Conservation (phyloP, 2,797 vertebrate genomes). For the Gambusia yucatana region DNA sequence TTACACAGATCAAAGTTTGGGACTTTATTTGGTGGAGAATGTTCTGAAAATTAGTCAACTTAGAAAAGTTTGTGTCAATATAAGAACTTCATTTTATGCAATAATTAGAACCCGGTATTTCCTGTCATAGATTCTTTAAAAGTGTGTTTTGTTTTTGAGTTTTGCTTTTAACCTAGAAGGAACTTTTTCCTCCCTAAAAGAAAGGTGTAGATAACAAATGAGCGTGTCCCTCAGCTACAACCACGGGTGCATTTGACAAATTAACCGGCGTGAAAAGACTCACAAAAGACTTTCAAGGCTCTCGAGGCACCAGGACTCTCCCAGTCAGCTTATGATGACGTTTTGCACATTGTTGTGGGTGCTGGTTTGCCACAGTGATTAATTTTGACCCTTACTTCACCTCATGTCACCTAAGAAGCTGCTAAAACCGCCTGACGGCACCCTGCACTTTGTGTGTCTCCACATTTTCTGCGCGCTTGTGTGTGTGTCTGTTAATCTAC, state of each 20-base stretch:
- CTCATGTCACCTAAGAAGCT: slow-evolving; percentile 47
- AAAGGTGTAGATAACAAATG: not conserved
- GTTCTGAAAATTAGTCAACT: not conserved
- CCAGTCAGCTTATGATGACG: slow-evolving; percentile 17
- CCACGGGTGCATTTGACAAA: slow-evolving; percentile 8
- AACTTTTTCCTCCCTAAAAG: not conserved
- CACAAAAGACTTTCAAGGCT: slow-evolving; percentile 25
- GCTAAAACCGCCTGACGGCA: slow-evolving; percentile 59
- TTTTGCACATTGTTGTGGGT: slow-evolving; percentile 10
- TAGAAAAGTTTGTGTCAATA: not conserved
- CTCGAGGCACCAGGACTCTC: slow-evolving; percentile 25
- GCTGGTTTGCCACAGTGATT: slow-evolving; percentile 35
- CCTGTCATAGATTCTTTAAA: not conserved
- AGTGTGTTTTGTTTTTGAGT: not conserved
- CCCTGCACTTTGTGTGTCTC: slow-evolving; percentile 43
- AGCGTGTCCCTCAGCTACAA: slow-evolving; percentile 3
- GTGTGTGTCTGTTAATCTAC: slow-evolving; percentile 82
- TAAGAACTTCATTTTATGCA: not conserved
- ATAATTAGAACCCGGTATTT: not conserved
- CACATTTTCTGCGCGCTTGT: slow-evolving; percentile 17
- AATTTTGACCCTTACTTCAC: slow-evolving; percentile 64
- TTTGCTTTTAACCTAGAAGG: not conserved
- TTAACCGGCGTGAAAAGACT: slow-evolving; percentile 17
- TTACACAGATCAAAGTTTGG: not conserved
- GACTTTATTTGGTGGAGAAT: not conserved